Base-by-base conservation (phyloP, 2,888 invertebrate genomes). In the Drosophila meridiana region DNA sequence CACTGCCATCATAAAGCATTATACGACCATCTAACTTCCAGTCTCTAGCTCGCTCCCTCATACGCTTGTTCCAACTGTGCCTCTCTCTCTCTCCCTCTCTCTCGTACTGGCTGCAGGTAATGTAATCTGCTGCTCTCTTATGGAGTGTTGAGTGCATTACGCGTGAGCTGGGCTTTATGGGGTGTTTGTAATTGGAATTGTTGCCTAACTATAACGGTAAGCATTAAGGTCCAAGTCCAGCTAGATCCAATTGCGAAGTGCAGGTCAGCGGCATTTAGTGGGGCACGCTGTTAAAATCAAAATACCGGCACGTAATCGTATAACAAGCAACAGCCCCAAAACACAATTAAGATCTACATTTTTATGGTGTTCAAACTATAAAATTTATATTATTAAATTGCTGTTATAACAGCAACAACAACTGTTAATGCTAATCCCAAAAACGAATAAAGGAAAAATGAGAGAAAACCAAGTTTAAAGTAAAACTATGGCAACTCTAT, bases 301-400 rank as follows among this genome's bases (percentile, higher is more conserved):
- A 88, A 87, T 87, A 78, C 81, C 87, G 78, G 70, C 89, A 87
- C 87, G 89, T 87, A 89, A 78, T 73, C 69, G 82, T 60, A 83
- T 83, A 88, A 83, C 89, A 85, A 86, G 79, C 69, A 81, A 65
- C 83, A 63, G 68, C 77, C 58, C 55, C 73, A 45, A 66, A 87
- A 85, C 80, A 81, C 67, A 89, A 89, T 87, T 87, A 89, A 85
- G 89, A 83, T 83, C 81, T 56, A 87, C 78, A 89, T 89, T 87
- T 87, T 87, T 80, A 89, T 89, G 85, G 80, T 72, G 87, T 78
- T 85, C 81, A 85, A 87, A 87, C 89, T 83, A 84, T 87, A 87
- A 87, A 87, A 87, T 87, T 71, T 77, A 84, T 85, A 82, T 84
- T 78, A 84, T 89, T 89, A 89, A 87, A 87, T 85, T 81, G 76